phyloP scores from a whole-genome alignment of 2,888 invertebrate genomes.

The Coleophora flavipennella region DNA sequence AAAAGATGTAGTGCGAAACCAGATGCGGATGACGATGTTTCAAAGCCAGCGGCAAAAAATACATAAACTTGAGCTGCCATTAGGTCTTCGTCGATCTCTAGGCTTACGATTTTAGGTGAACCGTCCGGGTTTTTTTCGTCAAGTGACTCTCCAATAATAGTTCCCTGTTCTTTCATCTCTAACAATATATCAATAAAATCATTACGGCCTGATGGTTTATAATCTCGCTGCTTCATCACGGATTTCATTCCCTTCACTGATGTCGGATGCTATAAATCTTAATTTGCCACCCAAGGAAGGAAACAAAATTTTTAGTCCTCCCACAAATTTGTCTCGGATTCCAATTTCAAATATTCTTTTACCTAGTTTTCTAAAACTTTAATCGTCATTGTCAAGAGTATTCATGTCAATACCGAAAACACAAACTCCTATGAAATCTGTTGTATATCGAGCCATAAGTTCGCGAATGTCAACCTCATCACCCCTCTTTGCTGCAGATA shows the following conservation, averaged over 20 bases:
- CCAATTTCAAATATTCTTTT: constrained; percentile 13
- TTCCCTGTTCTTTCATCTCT: constrained; percentile 16
- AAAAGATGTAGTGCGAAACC: constrained; percentile 23
- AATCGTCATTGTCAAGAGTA: constrained; percentile 23
- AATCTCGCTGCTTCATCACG: constrained; percentile 9
- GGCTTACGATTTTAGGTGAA: constrained; percentile 4
- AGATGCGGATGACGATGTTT: constrained; percentile 13
- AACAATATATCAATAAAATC: constrained; percentile 43
- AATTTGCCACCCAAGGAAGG: not conserved
- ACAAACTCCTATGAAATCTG: constrained; percentile 28
- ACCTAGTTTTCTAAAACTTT: constrained; percentile 20
- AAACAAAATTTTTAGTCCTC: not conserved
- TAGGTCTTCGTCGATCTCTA: constrained; percentile 8
- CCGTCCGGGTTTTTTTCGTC: constrained; percentile 8
- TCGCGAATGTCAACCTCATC: constrained; percentile 28
- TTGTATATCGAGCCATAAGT: constrained; percentile 26
- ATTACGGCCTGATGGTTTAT: constrained; percentile 21
- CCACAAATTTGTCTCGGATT: constrained; percentile 3
- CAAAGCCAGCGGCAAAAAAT: constrained; percentile 13
- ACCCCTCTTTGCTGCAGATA: constrained; percentile 16
- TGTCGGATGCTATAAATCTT: not conserved
- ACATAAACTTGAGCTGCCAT: constrained; percentile 7
- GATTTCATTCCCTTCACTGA: not conserved
- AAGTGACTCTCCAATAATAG: constrained; percentile 4
- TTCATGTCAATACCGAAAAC: constrained; percentile 29